Evolutionary conservation across 2,888 invertebrate species (phyloP), one percentile per base, ranked within the genome.

Genomic region (Dryomyza anilis): DNA sequence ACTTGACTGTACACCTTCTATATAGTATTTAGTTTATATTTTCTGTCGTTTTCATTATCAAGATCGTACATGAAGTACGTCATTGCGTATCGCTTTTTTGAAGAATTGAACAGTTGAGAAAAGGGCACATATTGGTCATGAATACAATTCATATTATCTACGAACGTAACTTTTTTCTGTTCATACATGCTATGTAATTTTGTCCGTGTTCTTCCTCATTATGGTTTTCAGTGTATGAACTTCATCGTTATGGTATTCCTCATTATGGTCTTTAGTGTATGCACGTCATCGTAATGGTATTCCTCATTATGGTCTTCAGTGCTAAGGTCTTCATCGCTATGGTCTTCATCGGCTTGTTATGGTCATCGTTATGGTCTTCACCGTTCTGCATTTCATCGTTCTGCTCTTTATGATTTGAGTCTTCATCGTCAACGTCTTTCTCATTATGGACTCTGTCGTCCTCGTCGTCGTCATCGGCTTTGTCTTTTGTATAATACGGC

Each of bases 341-440:
- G 2, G 33, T 58, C 59, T 64, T 69, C 64, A 59, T 69, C 65
- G 67, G 63, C 65, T 63, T 65, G 65, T 65, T 63, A 61, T 64
- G 66, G 70, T 68, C 67, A 66, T 62, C 63, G 61, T 65, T n/a
- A 14, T 19, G 33, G 33, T 33, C 7, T 33, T 12, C 33, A 12
- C 33, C 33, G 12, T 2, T 39, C 39, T 39, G 3, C 39, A n/a
- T 5, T n/a, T 39, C 39, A n/a, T n/a, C n/a, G 39, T 39, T 12
- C n/a, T 12, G 39, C 39, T 39, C n/a, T 39, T 7, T n/a, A 39
- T 39, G 33, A 33, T 12, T n/a, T 12, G 7, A 39, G 39, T 39
- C 39, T n/a, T 7, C 39, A 39, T 12, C 39, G n/a, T 39, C 39
- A 7, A 8, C 33, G 33, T 33, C 33, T 7, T 33, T 7, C 7